A percentile compares a stretch with the other conserved stretches of the same genome.
These are phyloP conservation scores for Phainopepla nitens DNA, from an alignment of 2,113 vertebrate species.

Conservation along the genomic window DNA sequence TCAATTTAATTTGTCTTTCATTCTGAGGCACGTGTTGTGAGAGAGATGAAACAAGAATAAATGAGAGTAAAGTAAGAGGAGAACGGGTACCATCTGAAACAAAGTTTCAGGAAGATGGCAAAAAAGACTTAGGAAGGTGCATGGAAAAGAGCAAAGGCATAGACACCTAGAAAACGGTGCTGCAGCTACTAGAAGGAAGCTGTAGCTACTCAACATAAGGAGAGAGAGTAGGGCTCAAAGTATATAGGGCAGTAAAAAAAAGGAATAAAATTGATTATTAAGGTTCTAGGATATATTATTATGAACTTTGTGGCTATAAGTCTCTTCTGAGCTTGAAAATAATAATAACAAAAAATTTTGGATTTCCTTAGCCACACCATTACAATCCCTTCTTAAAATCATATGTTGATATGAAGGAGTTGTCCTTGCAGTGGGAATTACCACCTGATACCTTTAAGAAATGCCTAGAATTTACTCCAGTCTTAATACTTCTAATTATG, in stretches of 20 bases:
- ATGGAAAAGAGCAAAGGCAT: not conserved
- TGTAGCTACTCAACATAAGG: not conserved
- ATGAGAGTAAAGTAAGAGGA: not conserved
- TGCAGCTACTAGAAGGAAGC: not conserved
- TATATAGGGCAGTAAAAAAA: not conserved
- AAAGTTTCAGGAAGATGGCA: not conserved
- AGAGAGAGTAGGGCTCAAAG: not conserved
- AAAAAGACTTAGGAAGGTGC: not conserved
- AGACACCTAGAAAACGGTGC: fast-evolving
- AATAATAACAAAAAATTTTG: not conserved
- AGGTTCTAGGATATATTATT: not conserved
- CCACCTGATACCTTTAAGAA: not conserved
- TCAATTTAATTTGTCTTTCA: not conserved
- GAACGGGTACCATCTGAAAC: not conserved
- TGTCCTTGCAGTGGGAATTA: not conserved
- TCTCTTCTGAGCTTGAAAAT: not conserved
- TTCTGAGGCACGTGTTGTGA: not conserved
- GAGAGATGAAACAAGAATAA: not conserved
- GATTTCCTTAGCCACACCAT: not conserved
- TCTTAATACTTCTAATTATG: not conserved
- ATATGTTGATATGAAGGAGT: not conserved
- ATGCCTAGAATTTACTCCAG: not conserved
- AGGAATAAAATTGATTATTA: not conserved
- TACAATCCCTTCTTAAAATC: not conserved
- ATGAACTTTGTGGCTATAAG: not conserved